These are phyloP conservation scores for Diogma glabrata DNA, from an alignment of 2,888 invertebrate genomes.

Conservation along the genomic window DNA sequence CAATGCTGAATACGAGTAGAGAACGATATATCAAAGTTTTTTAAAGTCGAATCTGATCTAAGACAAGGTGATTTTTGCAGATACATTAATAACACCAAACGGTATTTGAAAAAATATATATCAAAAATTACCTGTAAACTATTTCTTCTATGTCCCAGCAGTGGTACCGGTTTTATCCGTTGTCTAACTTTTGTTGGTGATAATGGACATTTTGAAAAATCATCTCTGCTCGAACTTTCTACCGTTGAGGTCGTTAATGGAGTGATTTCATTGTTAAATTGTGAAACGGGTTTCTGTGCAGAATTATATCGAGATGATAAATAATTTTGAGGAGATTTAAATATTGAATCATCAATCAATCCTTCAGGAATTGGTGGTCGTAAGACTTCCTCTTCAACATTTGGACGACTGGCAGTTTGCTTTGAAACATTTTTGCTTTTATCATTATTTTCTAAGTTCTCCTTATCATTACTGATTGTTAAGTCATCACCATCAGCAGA, in stretches of 20 bases:
- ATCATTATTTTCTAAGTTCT: too few species aligned
- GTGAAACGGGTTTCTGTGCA: background rate
- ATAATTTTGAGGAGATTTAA: conserved; percentile 2
- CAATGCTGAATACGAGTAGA: too few species aligned
- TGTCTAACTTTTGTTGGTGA: conserved; percentile 49
- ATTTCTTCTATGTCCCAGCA: conserved; percentile 52
- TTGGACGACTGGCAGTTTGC: too few species aligned
- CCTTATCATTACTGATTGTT: background rate
- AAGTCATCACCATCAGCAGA: too few species aligned
- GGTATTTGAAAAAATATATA: background rate
- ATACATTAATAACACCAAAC: background rate
- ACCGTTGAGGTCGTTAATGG: background rate
- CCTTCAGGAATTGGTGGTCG: background rate
- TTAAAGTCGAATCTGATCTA: too few species aligned
- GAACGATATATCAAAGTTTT: too few species aligned
- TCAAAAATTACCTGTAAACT: conserved; percentile 42
- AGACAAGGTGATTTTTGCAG: too few species aligned
- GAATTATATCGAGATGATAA: background rate
- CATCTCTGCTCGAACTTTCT: background rate
- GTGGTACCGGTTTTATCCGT: conserved; percentile 56
- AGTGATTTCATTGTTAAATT: background rate
- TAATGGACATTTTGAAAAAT: conserved; percentile 20
- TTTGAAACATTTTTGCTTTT: too few species aligned
- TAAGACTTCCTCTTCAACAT: too few species aligned
- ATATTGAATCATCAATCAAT: conserved; percentile 3